Base-by-base conservation (phyloP, 2,888 invertebrate species). In the Apocheima hispidaria region DNA sequence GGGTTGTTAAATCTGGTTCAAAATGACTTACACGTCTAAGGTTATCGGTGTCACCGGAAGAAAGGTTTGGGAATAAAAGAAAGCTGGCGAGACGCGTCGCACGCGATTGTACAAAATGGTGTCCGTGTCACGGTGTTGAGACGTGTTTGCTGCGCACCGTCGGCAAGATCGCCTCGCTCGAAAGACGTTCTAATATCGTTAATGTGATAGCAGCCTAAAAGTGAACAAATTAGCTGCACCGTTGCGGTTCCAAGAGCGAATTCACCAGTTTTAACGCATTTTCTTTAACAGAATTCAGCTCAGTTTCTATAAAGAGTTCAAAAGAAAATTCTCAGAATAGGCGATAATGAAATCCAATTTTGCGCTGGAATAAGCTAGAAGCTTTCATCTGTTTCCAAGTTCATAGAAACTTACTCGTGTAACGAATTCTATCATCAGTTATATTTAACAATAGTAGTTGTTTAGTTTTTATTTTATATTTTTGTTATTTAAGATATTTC, bases 291-390 rank as follows among this genome's bases (percentile, higher is more conserved):
- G 14, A 23, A 16, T 44, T 26, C 43, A 26, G 7, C 9, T 48
- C 12, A 20, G n/a, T n/a, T 21, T 21, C 49, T 16, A 21, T 35
- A 23, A 48, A 36, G 35, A 49, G 21, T 21, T 49, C 35, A 35
- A 51, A 51, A 44, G 46, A 18, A 35, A 2, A 28, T 16, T 54
- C 43, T 43, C 41, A 43, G 28, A 7, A 52, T 4, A 36, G 1
- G 53, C 49, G 48, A 53, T 64, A 66, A 75, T 76, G 72, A 74
- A 75, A 79, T 68, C 63, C 77, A 71, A 80, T 80, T 80, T 80
- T 71, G 75, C 77, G 74, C 64, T 53, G 49, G 71, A 68, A 69
- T 71, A 71, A 68, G 67, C 65, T 48, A 64, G 51, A 5, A 46
- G 46, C n/a, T 38, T 46, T 20, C 6, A 5, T 12, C 9, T 43